Percentiles rank a stretch among this genome's conserved stretches.
Conservation (phyloP, 2,888 invertebrate genomes). For the Sialis fuliginosa region DNA sequence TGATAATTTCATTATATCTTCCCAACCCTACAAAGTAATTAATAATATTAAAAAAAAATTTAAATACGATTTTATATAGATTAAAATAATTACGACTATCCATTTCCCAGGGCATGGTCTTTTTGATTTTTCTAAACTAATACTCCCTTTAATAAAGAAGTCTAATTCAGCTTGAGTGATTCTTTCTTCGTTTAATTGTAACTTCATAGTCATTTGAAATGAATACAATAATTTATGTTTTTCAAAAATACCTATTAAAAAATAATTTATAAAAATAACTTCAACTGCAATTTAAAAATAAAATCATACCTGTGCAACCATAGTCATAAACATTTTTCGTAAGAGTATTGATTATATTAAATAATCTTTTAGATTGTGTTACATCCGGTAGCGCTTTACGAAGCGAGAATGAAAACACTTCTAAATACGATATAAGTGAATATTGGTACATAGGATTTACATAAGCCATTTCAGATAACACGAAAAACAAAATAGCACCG, state of each 20-base stretch:
- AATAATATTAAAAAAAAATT: neutral
- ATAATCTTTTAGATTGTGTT: slow-evolving; percentile 50
- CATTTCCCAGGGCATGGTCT: slow-evolving; percentile 49
- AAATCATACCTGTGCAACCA: slow-evolving; percentile 55
- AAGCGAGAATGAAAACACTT: slow-evolving; percentile 66
- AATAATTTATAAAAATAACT: neutral
- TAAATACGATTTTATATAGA: neutral
- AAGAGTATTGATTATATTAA: slow-evolving; percentile 66
- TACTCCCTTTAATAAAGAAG: slow-evolving; percentile 80
- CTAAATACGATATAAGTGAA: slow-evolving; percentile 67
- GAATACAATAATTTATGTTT: slow-evolving; percentile 79
- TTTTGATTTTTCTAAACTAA: slow-evolving; percentile 56
- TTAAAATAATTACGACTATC: slow-evolving; percentile 33
- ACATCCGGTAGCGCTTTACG: slow-evolving; percentile 70
- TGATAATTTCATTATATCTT: slow-evolving; percentile 59
- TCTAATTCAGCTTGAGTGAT: slow-evolving; percentile 58
- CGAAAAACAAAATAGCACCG: slow-evolving; percentile 81
- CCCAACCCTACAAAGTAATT: slow-evolving; percentile 46
- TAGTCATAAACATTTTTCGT: slow-evolving; percentile 83
- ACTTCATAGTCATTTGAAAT: slow-evolving; percentile 74
- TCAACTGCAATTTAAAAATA: neutral
- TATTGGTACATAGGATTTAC: slow-evolving; percentile 90
- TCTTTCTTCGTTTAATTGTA: slow-evolving; percentile 49
- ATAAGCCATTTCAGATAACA: slow-evolving; percentile 73
- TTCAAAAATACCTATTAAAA: slow-evolving; percentile 63